These are phyloP conservation scores for Drosophila cognata DNA, from an alignment of 2,888 invertebrate species.

Conservation along the genomic window DNA sequence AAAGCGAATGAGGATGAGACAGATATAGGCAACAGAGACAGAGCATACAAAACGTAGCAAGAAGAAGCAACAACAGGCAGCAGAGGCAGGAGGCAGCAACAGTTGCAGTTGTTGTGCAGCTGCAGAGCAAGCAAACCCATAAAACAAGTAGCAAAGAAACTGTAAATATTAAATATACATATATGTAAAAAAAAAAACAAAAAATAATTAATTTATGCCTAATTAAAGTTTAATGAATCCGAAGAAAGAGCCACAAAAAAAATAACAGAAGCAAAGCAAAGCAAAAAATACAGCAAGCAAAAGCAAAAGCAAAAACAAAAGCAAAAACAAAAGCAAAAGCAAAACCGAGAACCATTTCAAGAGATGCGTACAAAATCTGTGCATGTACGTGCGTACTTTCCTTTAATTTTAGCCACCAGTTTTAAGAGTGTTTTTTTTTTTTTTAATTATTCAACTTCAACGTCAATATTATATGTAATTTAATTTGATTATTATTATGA, in stretches of 20 bases:
- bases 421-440: conserved; percentile 54
- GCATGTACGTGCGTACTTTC: conserved; percentile 57
- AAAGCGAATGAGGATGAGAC: conserved; percentile 47
- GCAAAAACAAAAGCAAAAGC: conserved; percentile 8
- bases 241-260: conserved; percentile 36
- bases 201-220: conserved; percentile 67
- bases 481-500: conserved; percentile 23
- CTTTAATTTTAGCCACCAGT: conserved; percentile 70
- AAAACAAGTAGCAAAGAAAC: conserved; percentile 67
- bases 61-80: background rate
- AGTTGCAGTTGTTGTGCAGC: conserved; percentile 8
- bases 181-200: conserved; percentile 46
- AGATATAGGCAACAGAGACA: conserved; percentile 21
- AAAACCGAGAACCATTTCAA: conserved; percentile 61
- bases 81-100: conserved; percentile 14
- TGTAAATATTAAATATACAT: conserved; percentile 79
- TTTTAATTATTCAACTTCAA: conserved; percentile 8
- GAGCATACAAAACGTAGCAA: conserved; percentile 14
- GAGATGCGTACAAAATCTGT: conserved; percentile 41
- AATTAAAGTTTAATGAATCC: conserved; percentile 61
- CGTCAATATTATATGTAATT: conserved; percentile 37
- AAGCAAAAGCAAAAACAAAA: conserved; percentile 8
- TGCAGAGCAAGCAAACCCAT: conserved; percentile 12
- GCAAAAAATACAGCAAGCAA: conserved; percentile 21
- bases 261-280: conserved; percentile 26